Evolutionary conservation across 2,888 invertebrate genomes (phyloP), one percentile per base, ranked within the genome.

Genomic region (Acleris holmiana): DNA sequence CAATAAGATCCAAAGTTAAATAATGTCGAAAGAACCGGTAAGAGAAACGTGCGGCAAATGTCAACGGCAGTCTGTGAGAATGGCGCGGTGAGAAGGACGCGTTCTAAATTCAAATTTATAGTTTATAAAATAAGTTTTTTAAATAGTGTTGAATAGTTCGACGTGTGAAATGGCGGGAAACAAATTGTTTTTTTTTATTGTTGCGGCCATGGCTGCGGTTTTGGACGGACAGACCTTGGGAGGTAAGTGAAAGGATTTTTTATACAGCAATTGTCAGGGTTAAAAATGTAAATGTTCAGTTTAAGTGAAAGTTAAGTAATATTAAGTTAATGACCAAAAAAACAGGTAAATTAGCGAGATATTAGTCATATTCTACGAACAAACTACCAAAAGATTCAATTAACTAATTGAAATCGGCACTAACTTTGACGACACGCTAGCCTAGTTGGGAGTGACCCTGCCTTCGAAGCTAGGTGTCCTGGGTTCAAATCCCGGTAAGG

Each of bases 171-270:
- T 86, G 85, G 76, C 71, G 72, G 74, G 72, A 65, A 72, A 74
- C 65, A 74, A 72, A 67, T 75, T 86, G 56, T 78, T 82, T 69
- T 72, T 78, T 74, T 73, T 83, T 47, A 68, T 78, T 70, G 72
- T 81, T 68, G 71, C 78, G 67, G 71, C 78, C 25, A 75, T 84
- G 75, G 80, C 80, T 66, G 73, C 82, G 58, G 79, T 84, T 66
- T 73, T 85, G 72, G 82, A 84, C 67, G 88, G 85, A 60, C 89
- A 89, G 75, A 86, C 88, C 84, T 88, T 89, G 87, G 80, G 83
- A 61, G 91, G 90, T 90, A 70, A 91, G 91, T 89, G 89, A 91
- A 89, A 89, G 89, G 89, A 59, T 75, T 76, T 78, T 80, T 69
- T 73, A 68, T 46, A 44, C 17, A 17, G 1, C 15, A 17, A 17